Evolutionary conservation across 1,140 invertebrate genomes (phyloP).

Genomic region (Rhopalosiphum maidis): DNA sequence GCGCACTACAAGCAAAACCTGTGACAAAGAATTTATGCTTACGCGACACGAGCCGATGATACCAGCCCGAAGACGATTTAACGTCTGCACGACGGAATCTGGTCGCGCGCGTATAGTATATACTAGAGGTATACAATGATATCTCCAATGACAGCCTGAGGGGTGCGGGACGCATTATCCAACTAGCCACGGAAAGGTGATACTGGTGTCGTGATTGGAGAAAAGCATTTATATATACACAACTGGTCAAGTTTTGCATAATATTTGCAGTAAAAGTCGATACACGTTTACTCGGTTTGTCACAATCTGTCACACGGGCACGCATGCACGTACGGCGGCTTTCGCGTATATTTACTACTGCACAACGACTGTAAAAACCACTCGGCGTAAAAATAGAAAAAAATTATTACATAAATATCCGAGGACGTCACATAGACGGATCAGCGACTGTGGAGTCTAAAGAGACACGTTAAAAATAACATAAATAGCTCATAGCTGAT

Average conservation of each 20-base stretch:
- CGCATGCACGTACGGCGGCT: background rate
- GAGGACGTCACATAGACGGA: background rate
- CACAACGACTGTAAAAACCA: background rate
- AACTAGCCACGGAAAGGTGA: slow-evolving; percentile 27
- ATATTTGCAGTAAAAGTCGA: slow-evolving; percentile 49
- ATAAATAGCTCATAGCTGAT: too few species aligned
- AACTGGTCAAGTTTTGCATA: slow-evolving; percentile 56
- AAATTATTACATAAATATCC: background rate
- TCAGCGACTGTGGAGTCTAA: background rate
- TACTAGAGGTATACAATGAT: background rate
- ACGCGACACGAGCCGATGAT: slow-evolving; percentile 1
- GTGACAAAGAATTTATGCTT: background rate
- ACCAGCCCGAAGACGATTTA: background rate
- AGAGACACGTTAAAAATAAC: background rate
- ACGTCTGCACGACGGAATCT: slow-evolving; percentile 19
- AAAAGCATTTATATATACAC: slow-evolving; percentile 23
- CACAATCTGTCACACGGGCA: slow-evolving; percentile 34
- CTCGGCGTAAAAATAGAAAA: background rate
- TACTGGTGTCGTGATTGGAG: slow-evolving; percentile 54
- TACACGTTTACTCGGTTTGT: slow-evolving; percentile 44
- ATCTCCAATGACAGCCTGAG: background rate
- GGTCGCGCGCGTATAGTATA: background rate
- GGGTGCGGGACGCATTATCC: slow-evolving; percentile 15
- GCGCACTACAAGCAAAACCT: background rate
- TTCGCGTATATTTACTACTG: background rate